A percentile compares a stretch with the other conserved stretches of the same genome.
Evolutionary conservation across 1,140 invertebrate genomes (phyloP).

Genomic region (Aphidius gifuensis): DNA sequence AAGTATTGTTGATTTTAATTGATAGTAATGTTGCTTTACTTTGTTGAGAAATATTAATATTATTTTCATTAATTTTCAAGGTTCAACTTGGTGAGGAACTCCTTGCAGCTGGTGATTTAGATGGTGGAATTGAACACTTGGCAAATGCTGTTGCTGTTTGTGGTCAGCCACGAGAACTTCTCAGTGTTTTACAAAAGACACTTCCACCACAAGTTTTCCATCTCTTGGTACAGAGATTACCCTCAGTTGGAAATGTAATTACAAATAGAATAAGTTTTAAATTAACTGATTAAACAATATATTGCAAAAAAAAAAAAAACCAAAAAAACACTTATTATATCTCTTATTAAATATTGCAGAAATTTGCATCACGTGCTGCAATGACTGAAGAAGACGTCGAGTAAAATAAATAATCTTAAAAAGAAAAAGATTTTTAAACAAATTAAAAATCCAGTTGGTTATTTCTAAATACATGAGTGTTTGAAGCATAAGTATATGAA

Average conservation of each 20-base stretch:
- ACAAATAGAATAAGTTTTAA: neutral
- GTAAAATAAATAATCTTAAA: slow-evolving; percentile 35
- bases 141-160: slow-evolving; percentile 94
- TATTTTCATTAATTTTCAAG: slow-evolving; percentile 39
- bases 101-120: slow-evolving; percentile 78
- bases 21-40: neutral
- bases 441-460: slow-evolving; percentile 33
- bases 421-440: slow-evolving; percentile 33
- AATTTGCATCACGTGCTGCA: slow-evolving; percentile 36
- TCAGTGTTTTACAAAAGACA: slow-evolving; percentile 90
- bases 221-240: slow-evolving; percentile 79
- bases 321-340: neutral
- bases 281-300: neutral
- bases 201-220: slow-evolving; percentile 90
- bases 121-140: slow-evolving; percentile 90
- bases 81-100: slow-evolving; percentile 89
- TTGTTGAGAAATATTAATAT: too few relatives aligned
- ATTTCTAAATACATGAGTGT: slow-evolving; percentile 17
- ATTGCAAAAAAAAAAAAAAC: neutral
- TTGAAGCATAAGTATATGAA: slow-evolving; percentile 5
- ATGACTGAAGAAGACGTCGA: slow-evolving; percentile 54
- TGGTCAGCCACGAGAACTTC: slow-evolving; percentile 87
- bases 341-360: slow-evolving; percentile 37
- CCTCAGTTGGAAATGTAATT: slow-evolving; percentile 60
- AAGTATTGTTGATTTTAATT: neutral